Evolutionary conservation across 2,113 vertebrate species (phyloP), one percentile per base, ranked within the genome.

Genomic region (Pygoscelis adeliae): DNA sequence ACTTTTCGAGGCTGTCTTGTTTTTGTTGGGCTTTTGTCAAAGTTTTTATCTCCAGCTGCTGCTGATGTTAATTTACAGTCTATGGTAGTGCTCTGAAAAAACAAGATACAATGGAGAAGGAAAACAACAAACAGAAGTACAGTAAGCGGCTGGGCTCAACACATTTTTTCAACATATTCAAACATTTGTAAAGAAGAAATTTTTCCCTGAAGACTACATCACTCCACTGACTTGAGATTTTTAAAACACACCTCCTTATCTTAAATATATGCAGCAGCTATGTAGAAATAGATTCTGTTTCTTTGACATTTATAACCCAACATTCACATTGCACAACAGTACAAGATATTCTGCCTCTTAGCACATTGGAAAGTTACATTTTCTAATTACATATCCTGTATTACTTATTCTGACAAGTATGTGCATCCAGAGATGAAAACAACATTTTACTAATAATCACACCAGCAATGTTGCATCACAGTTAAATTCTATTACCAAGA

Each of bases 21-120:
- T 93, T 99, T 99, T 4, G 98, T 99, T 20, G 99, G 99, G 95
- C 99, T 99, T 97, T 99, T 99, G 94, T 99, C 99, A 30, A 98
- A 93, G 91, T 91, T 98, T 93, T 99, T 99, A 42, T 99, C 99
- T 96, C 99, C 97, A 80, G 98, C 20, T 90, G 97, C 74, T 67
- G 96, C 98, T 44, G 98, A 63, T 84, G 97, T 77, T 92, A 97
- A 90, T 98, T 99, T 99, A 91, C 98, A 98, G 49, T 99, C 99
- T 84, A 98, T 69, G 10, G 93, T 52, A 47, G 97, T 38, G 96
- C 97, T 99, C 99, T 99, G 97, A 47, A 84, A 88, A 71, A 94
- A 80, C 16, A 83, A 83, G 71, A 79, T 19, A 42, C 90, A 96
- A 88, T 13, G 9, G 34, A 92, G 91, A 83, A 47, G 47, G 26